A percentile compares a stretch with the other conserved stretches of the same genome.
These are phyloP conservation scores for Callocephalon fimbriatum DNA, from an alignment of 2,113 vertebrate genomes.

Conservation along the genomic window DNA sequence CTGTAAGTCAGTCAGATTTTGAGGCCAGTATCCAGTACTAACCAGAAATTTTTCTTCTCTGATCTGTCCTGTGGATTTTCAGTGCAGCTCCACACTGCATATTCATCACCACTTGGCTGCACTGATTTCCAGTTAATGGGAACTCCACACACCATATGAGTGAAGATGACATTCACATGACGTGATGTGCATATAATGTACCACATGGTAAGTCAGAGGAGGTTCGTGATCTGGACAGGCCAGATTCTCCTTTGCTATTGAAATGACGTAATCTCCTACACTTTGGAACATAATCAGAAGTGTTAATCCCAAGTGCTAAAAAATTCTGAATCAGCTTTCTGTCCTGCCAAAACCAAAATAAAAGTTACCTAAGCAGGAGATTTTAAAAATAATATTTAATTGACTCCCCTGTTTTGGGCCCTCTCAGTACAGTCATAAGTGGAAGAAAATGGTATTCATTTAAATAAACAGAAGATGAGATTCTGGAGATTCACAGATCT, in stretches of 20 bases:
- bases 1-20: background rate
- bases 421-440: background rate
- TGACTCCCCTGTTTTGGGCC: background rate
- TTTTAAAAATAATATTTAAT: background rate
- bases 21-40: background rate
- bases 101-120: constrained; percentile 52
- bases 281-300: background rate
- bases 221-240: background rate
- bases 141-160: constrained; percentile 42
- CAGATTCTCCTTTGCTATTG: background rate
- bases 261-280: background rate
- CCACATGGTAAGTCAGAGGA: constrained; percentile 2
- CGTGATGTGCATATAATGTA: constrained; percentile 20
- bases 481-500: background rate
- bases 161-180: constrained; percentile 18
- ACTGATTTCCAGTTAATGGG: background rate
- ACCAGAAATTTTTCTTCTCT: background rate
- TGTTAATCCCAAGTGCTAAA: background rate
- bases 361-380: background rate
- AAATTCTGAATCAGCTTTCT: background rate
- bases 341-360: background rate
- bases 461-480: background rate
- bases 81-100: background rate
- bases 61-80: constrained; percentile 3
- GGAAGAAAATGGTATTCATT: background rate